A percentile compares a stretch with the other conserved stretches of the same genome.
Conservation (phyloP, 2,797 vertebrate genomes). For the Poecilia velifera region DNA sequence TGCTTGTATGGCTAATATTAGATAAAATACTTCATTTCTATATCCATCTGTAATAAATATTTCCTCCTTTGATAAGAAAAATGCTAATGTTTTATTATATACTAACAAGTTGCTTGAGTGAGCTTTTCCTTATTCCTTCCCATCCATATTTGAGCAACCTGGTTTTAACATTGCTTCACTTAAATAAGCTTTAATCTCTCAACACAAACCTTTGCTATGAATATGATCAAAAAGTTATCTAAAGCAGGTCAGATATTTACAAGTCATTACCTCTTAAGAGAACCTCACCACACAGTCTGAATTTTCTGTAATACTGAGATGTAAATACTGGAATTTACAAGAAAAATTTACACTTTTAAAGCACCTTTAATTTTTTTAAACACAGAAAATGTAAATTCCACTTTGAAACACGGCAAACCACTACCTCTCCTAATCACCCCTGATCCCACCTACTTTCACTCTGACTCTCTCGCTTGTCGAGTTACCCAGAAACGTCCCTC, state of each 20-base stretch:
- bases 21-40: neutral
- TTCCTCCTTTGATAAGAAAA: neutral
- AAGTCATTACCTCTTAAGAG: neutral
- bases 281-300: neutral
- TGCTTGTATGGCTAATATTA: neutral
- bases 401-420: neutral
- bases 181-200: no score
- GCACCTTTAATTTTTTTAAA: neutral
- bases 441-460: slow-evolving; percentile 15
- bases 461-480: neutral
- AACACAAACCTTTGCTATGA: neutral
- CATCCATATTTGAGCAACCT: slow-evolving; percentile 15
- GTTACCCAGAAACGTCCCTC: slow-evolving; percentile 29
- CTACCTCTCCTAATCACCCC: neutral
- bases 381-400: neutral
- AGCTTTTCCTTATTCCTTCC: slow-evolving; percentile 25
- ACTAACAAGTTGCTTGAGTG: neutral
- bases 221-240: neutral
- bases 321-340: neutral
- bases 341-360: neutral
- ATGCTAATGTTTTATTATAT: neutral
- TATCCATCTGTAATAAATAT: neutral
- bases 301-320: neutral
- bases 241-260: neutral
- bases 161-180: neutral